phyloP scores from a whole-genome alignment of 2,113 vertebrate species.

The Ochotona princeps region DNA sequence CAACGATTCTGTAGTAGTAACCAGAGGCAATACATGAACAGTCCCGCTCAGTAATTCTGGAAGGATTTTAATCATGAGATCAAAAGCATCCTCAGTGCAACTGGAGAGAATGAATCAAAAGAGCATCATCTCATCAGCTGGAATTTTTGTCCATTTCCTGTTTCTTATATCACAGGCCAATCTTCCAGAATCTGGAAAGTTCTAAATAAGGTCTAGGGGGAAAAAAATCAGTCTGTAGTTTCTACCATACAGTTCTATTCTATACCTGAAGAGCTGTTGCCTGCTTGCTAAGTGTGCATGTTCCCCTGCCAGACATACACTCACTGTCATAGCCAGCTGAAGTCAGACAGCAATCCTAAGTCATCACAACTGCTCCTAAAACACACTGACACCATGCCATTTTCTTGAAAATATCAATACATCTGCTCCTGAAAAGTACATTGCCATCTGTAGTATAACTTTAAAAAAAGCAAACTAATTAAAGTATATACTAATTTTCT shows the following conservation, averaged over 20 bases:
- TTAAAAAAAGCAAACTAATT: conserved; percentile 29
- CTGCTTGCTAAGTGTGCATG: neutral
- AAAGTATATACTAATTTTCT: neutral
- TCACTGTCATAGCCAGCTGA: neutral
- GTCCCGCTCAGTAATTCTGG: neutral
- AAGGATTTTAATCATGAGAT: neutral
- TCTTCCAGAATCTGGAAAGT: neutral
- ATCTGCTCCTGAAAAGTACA: neutral
- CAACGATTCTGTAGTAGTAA: neutral
- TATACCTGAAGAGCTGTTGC: conserved; percentile 2
- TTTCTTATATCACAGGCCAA: neutral
- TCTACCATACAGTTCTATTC: neutral
- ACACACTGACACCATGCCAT: neutral
- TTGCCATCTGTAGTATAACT: neutral
- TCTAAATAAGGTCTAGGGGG: neutral
- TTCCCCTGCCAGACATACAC: neutral
- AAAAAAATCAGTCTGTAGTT: conserved; percentile 5
- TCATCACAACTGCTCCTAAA: neutral
- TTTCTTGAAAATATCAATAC: conserved; percentile 12
- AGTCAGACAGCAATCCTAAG: neutral
- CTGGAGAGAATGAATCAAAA: neutral
- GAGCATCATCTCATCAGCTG: neutral
- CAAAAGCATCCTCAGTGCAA: neutral
- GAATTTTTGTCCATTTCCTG: neutral
- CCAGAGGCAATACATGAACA: neutral